Evolutionary conservation across 2,113 vertebrate genomes (phyloP), one percentile per base, ranked within the genome.

Genomic region (Heteronetta atricapilla): DNA sequence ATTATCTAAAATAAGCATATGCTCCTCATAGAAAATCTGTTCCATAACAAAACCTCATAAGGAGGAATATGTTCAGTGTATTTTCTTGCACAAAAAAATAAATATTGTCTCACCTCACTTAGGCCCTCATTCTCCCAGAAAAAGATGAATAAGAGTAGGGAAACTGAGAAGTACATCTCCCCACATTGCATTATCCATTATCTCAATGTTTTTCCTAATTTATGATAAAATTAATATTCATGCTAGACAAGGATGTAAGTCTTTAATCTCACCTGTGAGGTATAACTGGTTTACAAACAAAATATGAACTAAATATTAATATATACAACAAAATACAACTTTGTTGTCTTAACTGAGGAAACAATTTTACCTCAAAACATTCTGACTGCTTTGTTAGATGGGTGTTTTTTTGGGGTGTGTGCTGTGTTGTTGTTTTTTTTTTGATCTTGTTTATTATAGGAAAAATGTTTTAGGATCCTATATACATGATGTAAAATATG

Each of bases 101-200:
- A 78, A 85, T 56, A 76, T 20, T 63, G 11, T 31, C 18, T 70
- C 16, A 33, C 13, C 73, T 48, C 40, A 38, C 17, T 52, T 16
- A 38, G 25, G 4, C 5, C 8, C 6, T 13, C 36, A 8, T 4
- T 2, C 4, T 28, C 16, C 16, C 6, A 2, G 31, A 67, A 84
- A 75, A 59, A 18, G 6, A 2, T 21, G 18, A 84, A 29, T 25
- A 69, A 75, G 25, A 5, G 17, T 28, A 52, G 18, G 4, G 17
- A 8, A 63, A 59, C 13, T 86, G 14, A 75, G 22, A 7, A 63
- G 7, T 38, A 94, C 79, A 50, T 58, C 5, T 80, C 14, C 8
- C 10, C 66, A 22, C 3, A 46, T 17, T 70, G 12, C 36, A 3
- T 55, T 85, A 66, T 17, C 1, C 0, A 15, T 33, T 68, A 63